Conservation (phyloP, 2,888 invertebrate species). For the Lasioglossum lativentre region DNA sequence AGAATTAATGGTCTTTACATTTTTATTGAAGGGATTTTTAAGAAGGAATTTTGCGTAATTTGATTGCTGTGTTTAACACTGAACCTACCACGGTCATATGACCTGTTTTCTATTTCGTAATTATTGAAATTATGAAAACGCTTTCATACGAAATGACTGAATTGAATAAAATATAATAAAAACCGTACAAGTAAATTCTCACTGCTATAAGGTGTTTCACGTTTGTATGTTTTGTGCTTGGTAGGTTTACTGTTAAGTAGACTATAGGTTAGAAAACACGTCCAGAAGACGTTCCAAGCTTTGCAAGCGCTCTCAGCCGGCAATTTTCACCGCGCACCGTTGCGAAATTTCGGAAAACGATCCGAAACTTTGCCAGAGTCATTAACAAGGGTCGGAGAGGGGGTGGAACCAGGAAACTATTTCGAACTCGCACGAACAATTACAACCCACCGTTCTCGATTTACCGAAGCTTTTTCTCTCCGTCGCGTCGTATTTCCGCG, state of each 20-base stretch:
- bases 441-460: constrained; percentile 33
- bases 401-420: not conserved
- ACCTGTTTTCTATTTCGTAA: no score
- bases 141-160: no score
- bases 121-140: no score
- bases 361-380: not conserved
- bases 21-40: not conserved
- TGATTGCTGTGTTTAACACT: no score
- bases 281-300: not conserved
- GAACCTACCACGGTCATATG: no score
- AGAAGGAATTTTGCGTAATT: no score
- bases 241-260: no score
- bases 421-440: constrained; percentile 23
- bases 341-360: not conserved
- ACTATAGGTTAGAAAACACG: not conserved
- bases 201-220: no score
- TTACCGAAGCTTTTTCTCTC: constrained; percentile 24
- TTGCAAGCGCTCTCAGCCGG: not conserved
- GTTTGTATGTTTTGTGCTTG: no score
- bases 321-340: not conserved
- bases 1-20: not conserved
- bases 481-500: constrained; percentile 26
- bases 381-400: not conserved
- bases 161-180: no score
- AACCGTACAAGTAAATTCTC: no score